Evolutionary conservation across 2,113 vertebrate genomes (phyloP).

Genomic region (Oreochromis niloticus): DNA sequence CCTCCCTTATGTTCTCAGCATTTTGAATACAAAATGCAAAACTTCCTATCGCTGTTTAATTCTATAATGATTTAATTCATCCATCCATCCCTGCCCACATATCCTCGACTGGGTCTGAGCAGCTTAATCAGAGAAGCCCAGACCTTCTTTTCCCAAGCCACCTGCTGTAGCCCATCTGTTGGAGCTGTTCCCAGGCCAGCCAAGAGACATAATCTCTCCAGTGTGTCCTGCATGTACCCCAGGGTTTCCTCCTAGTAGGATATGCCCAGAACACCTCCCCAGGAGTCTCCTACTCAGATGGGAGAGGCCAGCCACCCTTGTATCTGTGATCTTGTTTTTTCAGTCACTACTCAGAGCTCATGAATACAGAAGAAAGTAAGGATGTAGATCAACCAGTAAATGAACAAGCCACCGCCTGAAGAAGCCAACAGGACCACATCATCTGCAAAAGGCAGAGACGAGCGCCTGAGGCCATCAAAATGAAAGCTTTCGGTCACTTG

Average conservation of each 20-base stretch:
- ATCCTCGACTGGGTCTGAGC: neutral
- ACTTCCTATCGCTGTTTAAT: neutral
- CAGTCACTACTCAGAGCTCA: neutral
- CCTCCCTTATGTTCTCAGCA: neutral
- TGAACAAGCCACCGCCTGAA: neutral
- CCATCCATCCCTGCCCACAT: neutral
- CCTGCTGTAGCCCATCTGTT: neutral
- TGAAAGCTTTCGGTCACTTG: neutral
- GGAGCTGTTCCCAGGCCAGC: neutral
- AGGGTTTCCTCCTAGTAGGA: neutral
- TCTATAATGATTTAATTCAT: neutral
- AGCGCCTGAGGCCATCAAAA: neutral
- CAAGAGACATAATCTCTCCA: neutral
- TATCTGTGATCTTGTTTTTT: neutral
- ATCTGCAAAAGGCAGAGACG: fast-evolving
- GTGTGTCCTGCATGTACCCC: neutral
- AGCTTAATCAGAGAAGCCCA: neutral
- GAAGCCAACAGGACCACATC: neutral
- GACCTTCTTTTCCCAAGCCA: neutral
- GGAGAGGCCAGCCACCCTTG: neutral
- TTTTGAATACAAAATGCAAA: neutral
- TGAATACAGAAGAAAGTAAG: neutral
- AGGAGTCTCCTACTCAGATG: neutral
- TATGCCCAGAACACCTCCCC: neutral
- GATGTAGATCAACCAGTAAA: neutral